Evolutionary conservation across 2,888 invertebrate species (phyloP).

Genomic region (Melipona beecheii): DNA sequence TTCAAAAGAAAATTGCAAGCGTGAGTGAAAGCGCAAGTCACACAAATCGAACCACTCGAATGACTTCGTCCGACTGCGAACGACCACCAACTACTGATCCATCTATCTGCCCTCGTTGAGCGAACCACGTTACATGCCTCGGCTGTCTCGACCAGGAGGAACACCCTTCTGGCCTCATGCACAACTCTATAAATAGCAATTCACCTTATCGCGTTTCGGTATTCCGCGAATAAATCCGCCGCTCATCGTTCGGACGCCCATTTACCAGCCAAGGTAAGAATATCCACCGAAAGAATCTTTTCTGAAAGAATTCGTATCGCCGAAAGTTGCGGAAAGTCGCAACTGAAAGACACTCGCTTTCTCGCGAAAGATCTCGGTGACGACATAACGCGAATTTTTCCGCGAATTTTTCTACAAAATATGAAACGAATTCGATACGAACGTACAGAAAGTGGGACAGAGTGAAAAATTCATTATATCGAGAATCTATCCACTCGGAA

Average conservation of each 20-base stretch:
- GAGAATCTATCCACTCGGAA: not conserved
- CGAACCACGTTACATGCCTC: not conserved
- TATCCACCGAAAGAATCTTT: no score
- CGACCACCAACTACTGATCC: slow-evolving; percentile 33
- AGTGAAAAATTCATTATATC: not conserved
- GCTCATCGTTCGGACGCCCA: not conserved
- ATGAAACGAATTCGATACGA: not conserved
- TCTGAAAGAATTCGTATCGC: no score
- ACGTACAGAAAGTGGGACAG: not conserved
- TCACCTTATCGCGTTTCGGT: slow-evolving; percentile 43
- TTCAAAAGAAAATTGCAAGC: not conserved
- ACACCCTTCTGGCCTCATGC: slow-evolving; percentile 29
- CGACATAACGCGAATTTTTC: no score
- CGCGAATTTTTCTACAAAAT: not conserved
- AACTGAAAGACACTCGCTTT: no score
- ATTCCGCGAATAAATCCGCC: slow-evolving; percentile 30
- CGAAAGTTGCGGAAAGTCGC: no score
- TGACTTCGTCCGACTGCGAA: slow-evolving; percentile 36
- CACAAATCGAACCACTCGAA: slow-evolving; percentile 9
- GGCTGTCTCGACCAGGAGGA: slow-evolving; percentile 16
- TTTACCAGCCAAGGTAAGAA: not conserved
- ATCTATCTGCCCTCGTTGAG: slow-evolving; percentile 15
- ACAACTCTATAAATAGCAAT: slow-evolving; percentile 37
- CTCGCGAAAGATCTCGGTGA: no score
- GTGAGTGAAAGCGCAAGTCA: not conserved